These are phyloP conservation scores for Sitta europaea DNA, from an alignment of 2,113 vertebrate genomes.

Conservation along the genomic window DNA sequence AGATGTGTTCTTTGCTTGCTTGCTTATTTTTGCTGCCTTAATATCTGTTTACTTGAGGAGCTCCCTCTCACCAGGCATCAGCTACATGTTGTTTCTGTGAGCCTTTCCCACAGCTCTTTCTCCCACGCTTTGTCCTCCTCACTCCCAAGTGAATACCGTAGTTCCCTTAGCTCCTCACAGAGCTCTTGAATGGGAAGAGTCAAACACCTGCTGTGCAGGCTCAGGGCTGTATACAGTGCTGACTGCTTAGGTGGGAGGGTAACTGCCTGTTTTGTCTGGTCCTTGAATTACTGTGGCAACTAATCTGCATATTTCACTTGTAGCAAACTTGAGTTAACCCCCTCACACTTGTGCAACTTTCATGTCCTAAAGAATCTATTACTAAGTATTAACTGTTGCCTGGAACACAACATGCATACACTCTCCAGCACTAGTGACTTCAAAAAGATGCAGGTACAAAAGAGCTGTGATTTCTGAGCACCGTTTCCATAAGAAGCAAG, in stretches of 20 bases:
- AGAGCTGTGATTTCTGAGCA: not conserved
- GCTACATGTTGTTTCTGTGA: not conserved
- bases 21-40: constrained; percentile 23
- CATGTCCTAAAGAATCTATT: not conserved
- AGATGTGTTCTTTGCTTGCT: not conserved
- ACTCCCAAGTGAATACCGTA: not conserved
- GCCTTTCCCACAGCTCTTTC: constrained; percentile 31
- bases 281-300: not conserved
- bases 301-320: not conserved
- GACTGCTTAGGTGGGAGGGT: constrained; percentile 28
- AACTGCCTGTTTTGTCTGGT: not conserved
- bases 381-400: not conserved
- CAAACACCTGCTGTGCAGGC: constrained; percentile 22
- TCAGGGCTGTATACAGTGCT: not conserved
- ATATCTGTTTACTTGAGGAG: not conserved
- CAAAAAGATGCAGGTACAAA: not conserved
- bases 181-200: constrained; percentile 34
- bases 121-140: constrained; percentile 36
- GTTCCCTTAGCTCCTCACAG: not conserved
- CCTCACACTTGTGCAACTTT: not conserved
- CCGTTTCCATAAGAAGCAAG: not conserved
- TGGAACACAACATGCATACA: not conserved
- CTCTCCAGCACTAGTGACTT: not conserved
- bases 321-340: not conserved
- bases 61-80: constrained; percentile 10